Evolutionary conservation across 2,888 invertebrate species (phyloP).

Genomic region (Ormyrus thymus): DNA sequence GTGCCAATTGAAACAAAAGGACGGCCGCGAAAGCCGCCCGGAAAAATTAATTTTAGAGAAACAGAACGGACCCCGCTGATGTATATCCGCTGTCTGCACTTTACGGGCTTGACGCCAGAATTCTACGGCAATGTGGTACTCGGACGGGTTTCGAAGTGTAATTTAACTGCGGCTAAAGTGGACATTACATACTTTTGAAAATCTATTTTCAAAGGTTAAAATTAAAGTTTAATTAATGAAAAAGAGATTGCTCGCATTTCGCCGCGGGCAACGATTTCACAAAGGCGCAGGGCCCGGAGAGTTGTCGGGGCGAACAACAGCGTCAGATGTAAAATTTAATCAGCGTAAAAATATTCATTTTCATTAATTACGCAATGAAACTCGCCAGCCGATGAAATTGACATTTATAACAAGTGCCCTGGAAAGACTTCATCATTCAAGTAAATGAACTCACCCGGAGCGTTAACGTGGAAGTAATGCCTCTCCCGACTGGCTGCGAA

Average conservation of each 20-base stretch:
- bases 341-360: too few relatives aligned
- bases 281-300: not conserved
- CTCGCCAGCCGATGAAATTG: too few relatives aligned
- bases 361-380: too few relatives aligned
- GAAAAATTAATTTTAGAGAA: constrained; percentile 11
- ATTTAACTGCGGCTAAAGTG: not conserved
- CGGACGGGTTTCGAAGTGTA: not conserved
- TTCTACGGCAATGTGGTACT: not conserved
- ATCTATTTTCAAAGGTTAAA: not conserved
- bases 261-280: constrained; percentile 5
- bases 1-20: constrained; percentile 14
- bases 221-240: not conserved
- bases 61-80: constrained; percentile 1
- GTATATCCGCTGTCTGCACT: not conserved
- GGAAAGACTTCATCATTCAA: too few relatives aligned
- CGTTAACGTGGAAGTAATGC: too few relatives aligned
- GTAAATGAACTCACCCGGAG: too few relatives aligned
- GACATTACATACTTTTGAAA: not conserved
- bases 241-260: not conserved
- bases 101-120: constrained; percentile 11
- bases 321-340: too few relatives aligned
- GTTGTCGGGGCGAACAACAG: not conserved
- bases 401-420: too few relatives aligned
- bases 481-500: too few relatives aligned
- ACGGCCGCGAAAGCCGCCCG: not conserved